These are phyloP conservation scores for Sarcophaga peregrina DNA, from an alignment of 1,140 invertebrate genomes.

Conservation along the genomic window DNA sequence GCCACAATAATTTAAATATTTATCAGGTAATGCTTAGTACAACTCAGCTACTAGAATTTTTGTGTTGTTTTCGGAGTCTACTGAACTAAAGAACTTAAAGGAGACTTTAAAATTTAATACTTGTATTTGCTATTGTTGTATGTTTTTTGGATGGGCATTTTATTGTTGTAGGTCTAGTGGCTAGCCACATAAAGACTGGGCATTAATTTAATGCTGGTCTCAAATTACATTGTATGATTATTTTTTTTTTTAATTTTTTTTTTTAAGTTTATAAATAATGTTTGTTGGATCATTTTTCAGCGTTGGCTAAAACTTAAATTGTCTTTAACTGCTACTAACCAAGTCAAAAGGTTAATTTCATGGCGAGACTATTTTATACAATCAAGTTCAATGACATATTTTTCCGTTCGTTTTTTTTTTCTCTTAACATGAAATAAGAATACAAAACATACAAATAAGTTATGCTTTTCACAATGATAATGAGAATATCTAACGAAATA, in stretches of 20 bases:
- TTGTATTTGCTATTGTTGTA: background rate
- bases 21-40: no score
- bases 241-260: background rate
- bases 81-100: no score
- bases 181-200: background rate
- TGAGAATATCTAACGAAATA: background rate
- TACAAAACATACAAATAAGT: no score
- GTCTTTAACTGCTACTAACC: background rate
- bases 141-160: background rate
- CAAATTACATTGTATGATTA: slow-evolving; percentile 14
- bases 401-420: background rate
- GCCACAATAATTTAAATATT: background rate
- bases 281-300: slow-evolving; percentile 11
- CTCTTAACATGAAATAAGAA: no score
- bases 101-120: no score
- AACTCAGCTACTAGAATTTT: no score
- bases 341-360: slow-evolving; percentile 23
- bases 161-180: background rate
- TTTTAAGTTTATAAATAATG: background rate
- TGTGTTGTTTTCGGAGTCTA: no score
- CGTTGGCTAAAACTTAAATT: background rate
- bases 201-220: background rate
- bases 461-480: no score
- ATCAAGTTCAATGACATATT: slow-evolving; percentile 22
- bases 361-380: slow-evolving; percentile 17